Conservation (phyloP, 2,797 vertebrate species). For the Acanthurus tractus region DNA sequence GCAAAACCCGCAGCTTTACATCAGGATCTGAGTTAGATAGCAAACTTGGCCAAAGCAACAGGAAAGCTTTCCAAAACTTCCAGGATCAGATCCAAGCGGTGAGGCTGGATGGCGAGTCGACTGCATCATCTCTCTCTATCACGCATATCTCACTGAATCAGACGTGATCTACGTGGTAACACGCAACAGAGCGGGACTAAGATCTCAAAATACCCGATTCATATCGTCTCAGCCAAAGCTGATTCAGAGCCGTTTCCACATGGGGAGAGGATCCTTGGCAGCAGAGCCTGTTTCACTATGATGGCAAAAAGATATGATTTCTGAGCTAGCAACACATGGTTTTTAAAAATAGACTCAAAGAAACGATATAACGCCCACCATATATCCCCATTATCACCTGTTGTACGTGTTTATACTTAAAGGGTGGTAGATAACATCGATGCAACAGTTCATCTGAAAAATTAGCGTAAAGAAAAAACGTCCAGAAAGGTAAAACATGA, state of each 20-base stretch:
- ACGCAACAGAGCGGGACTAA: conserved; percentile 15
- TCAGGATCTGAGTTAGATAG: conserved; percentile 26
- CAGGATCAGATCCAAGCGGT: conserved; percentile 56
- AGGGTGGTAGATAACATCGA: neutral
- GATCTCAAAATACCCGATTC: conserved; percentile 45
- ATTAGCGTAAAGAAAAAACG: neutral
- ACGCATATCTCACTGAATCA: conserved; percentile 46
- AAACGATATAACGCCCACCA: neutral
- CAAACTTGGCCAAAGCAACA: conserved; percentile 1
- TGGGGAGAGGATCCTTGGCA: conserved; percentile 17
- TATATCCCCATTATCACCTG: neutral
- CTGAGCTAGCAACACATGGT: neutral
- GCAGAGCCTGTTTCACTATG: conserved; percentile 33
- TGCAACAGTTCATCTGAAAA: neutral
- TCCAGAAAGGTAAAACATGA: neutral
- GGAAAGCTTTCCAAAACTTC: conserved; percentile 34
- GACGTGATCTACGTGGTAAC: neutral
- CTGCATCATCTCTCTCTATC: conserved; percentile 49
- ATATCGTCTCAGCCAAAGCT: conserved; percentile 7
- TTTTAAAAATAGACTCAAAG: neutral
- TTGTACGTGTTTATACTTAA: neutral
- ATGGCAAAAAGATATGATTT: neutral
- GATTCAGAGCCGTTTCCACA: conserved; percentile 15
- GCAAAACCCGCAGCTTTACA: conserved; percentile 12
- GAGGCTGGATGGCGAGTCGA: conserved; percentile 9